phyloP scores from a whole-genome alignment of 2,888 invertebrate genomes.

The Mythimna impura region DNA sequence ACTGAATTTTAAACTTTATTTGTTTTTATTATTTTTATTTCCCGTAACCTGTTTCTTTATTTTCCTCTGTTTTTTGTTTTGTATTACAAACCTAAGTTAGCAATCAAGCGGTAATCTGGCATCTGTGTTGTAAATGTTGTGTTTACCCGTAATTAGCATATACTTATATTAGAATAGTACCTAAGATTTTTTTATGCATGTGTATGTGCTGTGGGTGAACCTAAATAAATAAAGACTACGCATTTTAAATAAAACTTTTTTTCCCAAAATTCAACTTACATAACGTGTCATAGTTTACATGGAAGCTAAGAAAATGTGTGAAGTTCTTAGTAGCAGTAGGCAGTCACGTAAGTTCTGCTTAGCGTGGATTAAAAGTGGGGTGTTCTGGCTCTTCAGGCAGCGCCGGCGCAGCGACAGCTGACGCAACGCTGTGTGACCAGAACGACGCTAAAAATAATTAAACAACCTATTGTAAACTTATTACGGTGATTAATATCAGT shows the following conservation, averaged over 20 bases:
- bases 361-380: conserved; percentile 85
- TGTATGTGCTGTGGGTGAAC: too few relatives aligned
- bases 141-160: too few relatives aligned
- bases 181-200: too few relatives aligned
- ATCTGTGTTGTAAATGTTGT: too few relatives aligned
- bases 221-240: neutral
- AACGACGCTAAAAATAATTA: conserved; percentile 59
- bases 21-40: too few relatives aligned
- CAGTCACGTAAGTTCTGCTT: conserved; percentile 67
- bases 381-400: conserved; percentile 77
- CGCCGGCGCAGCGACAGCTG: conserved; percentile 86
- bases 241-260: neutral
- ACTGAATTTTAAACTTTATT: neutral
- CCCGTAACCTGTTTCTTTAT: too few relatives aligned
- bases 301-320: conserved; percentile 13
- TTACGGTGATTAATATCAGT: conserved; percentile 59
- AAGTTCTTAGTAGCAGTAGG: conserved; percentile 71
- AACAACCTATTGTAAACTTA: conserved; percentile 59
- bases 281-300: neutral
- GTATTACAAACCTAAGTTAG: too few relatives aligned
- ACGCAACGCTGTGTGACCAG: conserved; percentile 64
- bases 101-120: too few relatives aligned
- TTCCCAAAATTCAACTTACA: neutral
- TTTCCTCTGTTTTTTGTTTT: too few relatives aligned
- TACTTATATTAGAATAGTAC: too few relatives aligned